phyloP scores from a whole-genome alignment of 2,888 invertebrate genomes.

The Apoderus coryli region DNA sequence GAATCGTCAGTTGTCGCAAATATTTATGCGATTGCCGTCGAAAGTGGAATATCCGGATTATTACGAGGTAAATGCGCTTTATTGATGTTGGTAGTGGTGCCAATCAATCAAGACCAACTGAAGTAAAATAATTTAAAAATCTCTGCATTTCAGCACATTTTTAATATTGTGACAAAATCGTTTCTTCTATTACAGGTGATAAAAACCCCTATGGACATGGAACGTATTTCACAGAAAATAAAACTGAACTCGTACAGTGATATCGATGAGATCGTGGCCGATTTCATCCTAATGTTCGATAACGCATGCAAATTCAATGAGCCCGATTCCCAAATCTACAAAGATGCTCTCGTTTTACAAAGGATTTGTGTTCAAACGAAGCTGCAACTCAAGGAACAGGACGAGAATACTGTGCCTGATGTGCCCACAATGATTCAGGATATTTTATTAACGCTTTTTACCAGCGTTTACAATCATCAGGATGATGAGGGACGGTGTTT shows the following conservation, averaged over 20 bases:
- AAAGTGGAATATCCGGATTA: constrained; percentile 90
- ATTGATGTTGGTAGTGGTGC: too few species aligned
- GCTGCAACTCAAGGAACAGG: constrained; percentile 56
- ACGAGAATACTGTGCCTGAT: constrained; percentile 78
- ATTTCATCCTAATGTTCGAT: constrained; percentile 86
- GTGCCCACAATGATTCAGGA: constrained; percentile 84
- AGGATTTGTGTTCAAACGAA: constrained; percentile 86
- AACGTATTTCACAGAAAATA: constrained; percentile 76
- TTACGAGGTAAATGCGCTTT: constrained; percentile 93
- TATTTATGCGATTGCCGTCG: constrained; percentile 90
- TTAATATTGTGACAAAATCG: too few species aligned
- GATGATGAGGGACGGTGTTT: constrained; percentile 94
- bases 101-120: too few species aligned
- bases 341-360: constrained; percentile 88
- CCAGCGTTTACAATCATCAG: constrained; percentile 88
- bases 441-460: constrained; percentile 78
- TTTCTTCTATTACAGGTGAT: constrained; percentile 73
- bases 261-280: constrained; percentile 76
- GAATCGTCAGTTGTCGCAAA: constrained; percentile 77
- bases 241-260: constrained; percentile 62
- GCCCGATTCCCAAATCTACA: constrained; percentile 93
- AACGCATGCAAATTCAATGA: constrained; percentile 97
- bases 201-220: constrained; percentile 92
- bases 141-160: too few species aligned
- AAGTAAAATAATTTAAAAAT: too few species aligned